phyloP scores from a whole-genome alignment of 2,113 vertebrate genomes.

The Pholis gunnellus region DNA sequence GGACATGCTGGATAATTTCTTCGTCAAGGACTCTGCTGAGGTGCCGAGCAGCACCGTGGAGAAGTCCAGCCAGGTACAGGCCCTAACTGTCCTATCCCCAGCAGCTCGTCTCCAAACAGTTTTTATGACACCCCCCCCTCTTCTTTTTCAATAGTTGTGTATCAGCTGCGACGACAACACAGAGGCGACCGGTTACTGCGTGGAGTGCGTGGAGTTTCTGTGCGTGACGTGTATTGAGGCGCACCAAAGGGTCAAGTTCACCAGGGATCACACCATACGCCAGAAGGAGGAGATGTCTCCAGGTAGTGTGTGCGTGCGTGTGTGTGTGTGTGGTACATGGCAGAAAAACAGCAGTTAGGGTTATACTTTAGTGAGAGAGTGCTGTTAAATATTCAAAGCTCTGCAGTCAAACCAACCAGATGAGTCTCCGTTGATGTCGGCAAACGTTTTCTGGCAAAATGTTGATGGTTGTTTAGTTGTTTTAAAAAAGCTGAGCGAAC shows the following conservation, averaged over 20 bases:
- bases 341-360: neutral
- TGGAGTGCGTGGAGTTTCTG: constrained; percentile 97
- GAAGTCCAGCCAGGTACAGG: constrained; percentile 94
- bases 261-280: constrained; percentile 96
- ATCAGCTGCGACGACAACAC: constrained; percentile 99
- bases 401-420: neutral
- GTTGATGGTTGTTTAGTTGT: neutral
- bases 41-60: constrained; percentile 99
- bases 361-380: neutral
- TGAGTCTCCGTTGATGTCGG: neutral
- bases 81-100: neutral
- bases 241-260: constrained; percentile 98
- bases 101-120: neutral
- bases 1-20: constrained; percentile 98
- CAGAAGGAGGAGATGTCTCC: constrained; percentile 97
- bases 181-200: constrained; percentile 96
- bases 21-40: constrained; percentile 97
- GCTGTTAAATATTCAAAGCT: neutral
- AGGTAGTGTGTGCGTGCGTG: constrained; percentile 81
- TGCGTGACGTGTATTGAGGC: constrained; percentile 97
- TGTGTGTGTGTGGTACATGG: neutral
- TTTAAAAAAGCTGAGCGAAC: neutral
- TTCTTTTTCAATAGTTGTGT: constrained; percentile 85
- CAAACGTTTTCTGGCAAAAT: neutral
- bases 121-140: neutral